A percentile compares a stretch with the other conserved stretches of the same genome.
Evolutionary conservation across 2,888 invertebrate genomes (phyloP).

Genomic region (Zelleria hepariella): DNA sequence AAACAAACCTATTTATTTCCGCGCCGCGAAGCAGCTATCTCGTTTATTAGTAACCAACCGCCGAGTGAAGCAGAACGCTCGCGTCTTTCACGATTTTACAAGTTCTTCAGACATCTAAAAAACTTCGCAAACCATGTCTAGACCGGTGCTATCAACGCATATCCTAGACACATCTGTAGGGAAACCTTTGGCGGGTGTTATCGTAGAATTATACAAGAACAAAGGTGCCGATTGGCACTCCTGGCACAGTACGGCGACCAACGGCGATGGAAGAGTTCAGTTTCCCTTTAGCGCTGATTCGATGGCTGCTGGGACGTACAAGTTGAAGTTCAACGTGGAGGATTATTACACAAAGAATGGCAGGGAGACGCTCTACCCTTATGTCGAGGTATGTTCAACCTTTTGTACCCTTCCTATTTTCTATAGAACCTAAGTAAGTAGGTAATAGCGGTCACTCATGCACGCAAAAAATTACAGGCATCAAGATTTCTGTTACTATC

Average conservation of each 20-base stretch:
- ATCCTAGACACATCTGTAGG: constrained; percentile 82
- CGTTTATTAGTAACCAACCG: neutral
- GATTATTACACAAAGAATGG: constrained; percentile 76
- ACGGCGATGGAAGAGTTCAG: constrained; percentile 76
- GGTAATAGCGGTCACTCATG: neutral
- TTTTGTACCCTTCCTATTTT: too few species aligned
- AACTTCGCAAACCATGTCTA: constrained; percentile 38
- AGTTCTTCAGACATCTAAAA: neutral
- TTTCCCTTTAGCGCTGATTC: constrained; percentile 73
- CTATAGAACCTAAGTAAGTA: too few species aligned
- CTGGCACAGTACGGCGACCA: constrained; percentile 75
- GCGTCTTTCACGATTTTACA: neutral
- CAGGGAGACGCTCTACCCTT: constrained; percentile 80
- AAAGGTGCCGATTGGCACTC: constrained; percentile 77
- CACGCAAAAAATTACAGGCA: neutral
- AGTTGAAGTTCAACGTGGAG: constrained; percentile 80
- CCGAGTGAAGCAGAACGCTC: neutral
- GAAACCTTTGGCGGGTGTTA: constrained; percentile 74
- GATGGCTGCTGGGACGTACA: constrained; percentile 79
- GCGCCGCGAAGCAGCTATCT: neutral
- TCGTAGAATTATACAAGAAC: constrained; percentile 77
- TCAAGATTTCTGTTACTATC: too few species aligned
- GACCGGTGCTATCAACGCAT: constrained; percentile 79
- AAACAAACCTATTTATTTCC: too few species aligned
- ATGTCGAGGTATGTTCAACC: constrained; percentile 74